Conservation (phyloP, 2,888 invertebrate species). For the Cheilosia vernalis region DNA sequence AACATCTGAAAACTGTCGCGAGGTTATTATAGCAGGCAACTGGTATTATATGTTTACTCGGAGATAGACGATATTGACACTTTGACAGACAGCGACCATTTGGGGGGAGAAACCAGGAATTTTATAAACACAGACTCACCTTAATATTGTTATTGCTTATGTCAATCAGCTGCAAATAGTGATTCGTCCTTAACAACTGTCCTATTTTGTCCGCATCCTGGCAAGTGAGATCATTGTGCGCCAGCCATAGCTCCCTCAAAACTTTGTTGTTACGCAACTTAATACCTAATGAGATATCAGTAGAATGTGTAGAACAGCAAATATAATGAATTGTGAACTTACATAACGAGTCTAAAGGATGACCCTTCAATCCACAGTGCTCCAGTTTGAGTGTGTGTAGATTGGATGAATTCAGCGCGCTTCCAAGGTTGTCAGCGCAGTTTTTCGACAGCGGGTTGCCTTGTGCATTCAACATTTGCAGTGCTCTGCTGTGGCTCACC, state of each 20-base stretch:
- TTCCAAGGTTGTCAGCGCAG: conserved; percentile 87
- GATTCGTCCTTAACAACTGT: conserved; percentile 89
- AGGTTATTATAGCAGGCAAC: conserved; percentile 25
- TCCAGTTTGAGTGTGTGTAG: conserved; percentile 91
- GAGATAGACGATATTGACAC: conserved; percentile 18
- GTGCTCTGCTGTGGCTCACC: conserved; percentile 82
- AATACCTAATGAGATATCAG: conserved; percentile 85
- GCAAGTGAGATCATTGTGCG: conserved; percentile 90
- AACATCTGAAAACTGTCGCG: conserved; percentile 20
- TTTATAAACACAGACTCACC: conserved; percentile 78
- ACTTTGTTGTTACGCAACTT: conserved; percentile 91
- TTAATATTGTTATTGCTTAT: conserved; percentile 88
- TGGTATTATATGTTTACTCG: conserved; percentile 27
- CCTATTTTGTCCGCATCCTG: conserved; percentile 91
- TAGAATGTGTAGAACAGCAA: too few species aligned
- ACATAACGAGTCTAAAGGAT: conserved; percentile 90
- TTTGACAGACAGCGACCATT: not conserved
- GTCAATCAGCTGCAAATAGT: conserved; percentile 90
- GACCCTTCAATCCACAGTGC: conserved; percentile 89
- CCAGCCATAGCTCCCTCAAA: conserved; percentile 91
- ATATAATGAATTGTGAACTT: conserved; percentile 77
- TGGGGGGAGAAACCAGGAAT: not conserved
- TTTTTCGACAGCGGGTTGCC: conserved; percentile 82
- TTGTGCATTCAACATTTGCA: conserved; percentile 81
- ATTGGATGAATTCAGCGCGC: conserved; percentile 88